phyloP scores from a whole-genome alignment of 1,140 invertebrate genomes.

The Achroia grisella region DNA sequence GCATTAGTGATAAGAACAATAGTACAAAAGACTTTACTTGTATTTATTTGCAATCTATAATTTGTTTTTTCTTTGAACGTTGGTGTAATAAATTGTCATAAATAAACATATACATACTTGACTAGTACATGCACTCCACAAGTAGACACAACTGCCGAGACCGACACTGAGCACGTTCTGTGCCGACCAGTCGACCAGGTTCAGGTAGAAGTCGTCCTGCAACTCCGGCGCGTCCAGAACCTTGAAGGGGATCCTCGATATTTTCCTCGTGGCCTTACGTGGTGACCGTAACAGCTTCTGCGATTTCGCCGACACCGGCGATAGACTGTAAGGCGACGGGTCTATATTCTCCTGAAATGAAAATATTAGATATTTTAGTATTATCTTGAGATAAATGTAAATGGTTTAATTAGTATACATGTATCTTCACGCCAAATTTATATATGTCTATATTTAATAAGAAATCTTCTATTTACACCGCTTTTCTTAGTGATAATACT shows the following conservation, averaged over 20 bases:
- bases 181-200: conserved; percentile 99
- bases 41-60: too few species aligned
- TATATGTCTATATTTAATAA: too few species aligned
- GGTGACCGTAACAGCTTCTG: conserved; percentile 95
- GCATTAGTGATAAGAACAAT: too few species aligned
- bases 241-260: conserved; percentile 98
- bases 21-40: too few species aligned
- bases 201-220: conserved; percentile 99
- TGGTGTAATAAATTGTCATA: too few species aligned
- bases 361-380: conserved; percentile 5
- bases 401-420: too few species aligned
- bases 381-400: too few species aligned
- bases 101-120: conserved; percentile 85
- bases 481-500: too few species aligned
- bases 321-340: conserved; percentile 90
- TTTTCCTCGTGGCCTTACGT: conserved; percentile 95
- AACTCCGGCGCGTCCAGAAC: conserved; percentile 97
- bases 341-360: conserved; percentile 75
- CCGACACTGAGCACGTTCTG: conserved; percentile 99
- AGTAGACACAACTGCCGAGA: conserved; percentile 97
- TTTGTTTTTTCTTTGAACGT: too few species aligned
- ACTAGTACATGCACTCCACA: conserved; percentile 99
- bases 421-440: too few species aligned
- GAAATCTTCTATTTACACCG: too few species aligned
- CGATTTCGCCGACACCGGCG: conserved; percentile 94